Base-by-base conservation (phyloP, 2,888 invertebrate species). In the Pycnomerus fuliginosus region DNA sequence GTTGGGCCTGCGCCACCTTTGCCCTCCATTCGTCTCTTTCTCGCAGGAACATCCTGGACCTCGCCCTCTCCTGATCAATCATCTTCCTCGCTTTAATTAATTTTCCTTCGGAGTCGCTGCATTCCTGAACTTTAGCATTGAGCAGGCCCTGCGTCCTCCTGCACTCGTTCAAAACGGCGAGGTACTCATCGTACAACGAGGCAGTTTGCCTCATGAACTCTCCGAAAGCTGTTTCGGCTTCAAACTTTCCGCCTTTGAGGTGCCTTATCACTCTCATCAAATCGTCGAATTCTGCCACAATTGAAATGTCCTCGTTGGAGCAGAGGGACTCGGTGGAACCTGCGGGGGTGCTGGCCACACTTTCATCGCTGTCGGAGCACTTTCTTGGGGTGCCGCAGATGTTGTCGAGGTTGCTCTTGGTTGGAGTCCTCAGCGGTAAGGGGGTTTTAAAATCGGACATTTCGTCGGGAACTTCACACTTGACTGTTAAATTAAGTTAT, bases 1-100 rank as follows among this genome's bases (percentile, higher is more conserved):
- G n/a, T n/a, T n/a, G n/a, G n/a, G n/a, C n/a, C n/a, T n/a, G n/a
- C n/a, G n/a, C n/a, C n/a, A n/a, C n/a, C n/a, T n/a, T n/a, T n/a
- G n/a, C n/a, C n/a, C n/a, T n/a, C 62, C 65, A 31, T 52, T 61
- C 46, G 14, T 83, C 84, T 48, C 84, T 80, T 44, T 91, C 50
- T 84, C 77, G 67, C 89, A 82, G 0, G 82, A 83, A 83, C 56
- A 78, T 76, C 41, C 82, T 79, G 12, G 87, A 75, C 36, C 80
- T 81, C 48, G 82, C 80, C 57, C 85, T 87, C 62, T 93, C 92
- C 47, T 84, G 80, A 58, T 92, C 92, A 1, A 92, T 74, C 24
- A 92, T 75, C 55, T 84, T 84, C 39, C 92, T 77, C 0, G 90
- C 90, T 68, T 88, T 86, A 55, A 84, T 84, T 48, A 94, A 78